Evolutionary conservation across 2,113 vertebrate species (phyloP), one percentile per base, ranked within the genome.

Genomic region (Anhinga anhinga): DNA sequence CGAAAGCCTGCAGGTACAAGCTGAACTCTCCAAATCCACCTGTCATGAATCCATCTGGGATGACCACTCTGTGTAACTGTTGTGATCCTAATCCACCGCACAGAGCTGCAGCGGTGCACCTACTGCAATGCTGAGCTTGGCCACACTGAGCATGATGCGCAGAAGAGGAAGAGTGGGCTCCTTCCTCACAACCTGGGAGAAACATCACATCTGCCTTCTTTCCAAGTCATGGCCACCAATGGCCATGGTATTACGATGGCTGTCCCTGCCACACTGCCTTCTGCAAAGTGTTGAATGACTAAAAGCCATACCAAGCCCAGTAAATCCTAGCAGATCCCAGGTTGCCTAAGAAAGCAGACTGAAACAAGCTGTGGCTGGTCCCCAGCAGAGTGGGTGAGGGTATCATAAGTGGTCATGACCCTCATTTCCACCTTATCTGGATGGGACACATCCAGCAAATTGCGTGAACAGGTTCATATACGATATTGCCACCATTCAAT

Each of bases 111-210:
- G 1, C 1, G 6, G 19, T 29, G 49, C 44, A 8, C 22, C 16
- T 7, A 7, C 5, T 40, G 62, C n/a, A 67, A 22, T 7, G n/a
- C 52, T 16, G 36, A 76, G 40, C 58, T 36, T 10, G 17, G 38
- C 23, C 65, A 42, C n/a, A 20, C 8, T 0, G 5, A 67, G 52
- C 38, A 45, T 15, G 15, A 44, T 3, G 21, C 14, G 53, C 11
- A 0, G 1, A 47, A 58, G 49, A 40, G 22, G 38, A 40, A 23
- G 49, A 49, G 13, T 1, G 26, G 15, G 11, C 11, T 67, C 42
- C 77, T 81, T 58, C 58, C 73, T 67, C 65, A 59, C 40, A 52
- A 3, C 30, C 36, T 29, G 44, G 16, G 21, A 83, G 30, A 76
- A 53, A 66, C 16, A 20, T 63, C 58, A 72, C 71, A 13, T n/a